Conservation (phyloP, 2,888 invertebrate species). For the Notodonta ziczac region DNA sequence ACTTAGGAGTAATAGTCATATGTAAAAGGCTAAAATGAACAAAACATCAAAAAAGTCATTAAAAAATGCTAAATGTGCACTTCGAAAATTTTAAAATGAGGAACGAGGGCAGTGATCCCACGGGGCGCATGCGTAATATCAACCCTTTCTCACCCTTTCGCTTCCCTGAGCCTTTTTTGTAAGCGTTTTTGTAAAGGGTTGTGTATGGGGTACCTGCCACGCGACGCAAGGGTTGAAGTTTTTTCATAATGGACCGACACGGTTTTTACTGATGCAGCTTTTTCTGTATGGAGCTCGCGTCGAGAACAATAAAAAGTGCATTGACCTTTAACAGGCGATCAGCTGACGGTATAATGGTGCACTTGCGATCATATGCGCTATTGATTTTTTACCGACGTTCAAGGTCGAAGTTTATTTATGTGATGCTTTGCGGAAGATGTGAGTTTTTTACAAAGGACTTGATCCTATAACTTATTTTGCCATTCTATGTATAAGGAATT, state of each 20-base stretch:
- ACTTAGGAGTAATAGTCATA: too few relatives aligned
- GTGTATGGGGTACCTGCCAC: slow-evolving; percentile 81
- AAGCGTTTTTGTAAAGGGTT: slow-evolving; percentile 82
- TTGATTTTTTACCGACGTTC: slow-evolving; percentile 72
- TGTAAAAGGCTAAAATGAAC: too few relatives aligned
- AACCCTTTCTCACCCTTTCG: slow-evolving; percentile 84
- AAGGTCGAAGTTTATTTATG: slow-evolving; percentile 58
- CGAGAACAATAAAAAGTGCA: slow-evolving; percentile 76
- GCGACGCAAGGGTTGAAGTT: slow-evolving; percentile 74
- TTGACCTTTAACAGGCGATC: slow-evolving; percentile 77
- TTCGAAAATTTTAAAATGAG: slow-evolving; percentile 71
- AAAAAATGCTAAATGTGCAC: slow-evolving; percentile 46
- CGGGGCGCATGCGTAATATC: slow-evolving; percentile 79
- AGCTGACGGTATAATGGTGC: slow-evolving; percentile 80
- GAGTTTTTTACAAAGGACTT: too few relatives aligned
- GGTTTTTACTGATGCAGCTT: slow-evolving; percentile 65
- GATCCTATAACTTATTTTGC: too few relatives aligned
- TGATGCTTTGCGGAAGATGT: neutral
- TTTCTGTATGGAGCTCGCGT: slow-evolving; percentile 61
- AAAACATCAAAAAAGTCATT: slow-evolving; percentile 31
- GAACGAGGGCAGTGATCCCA: slow-evolving; percentile 77
- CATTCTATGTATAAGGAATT: too few relatives aligned
- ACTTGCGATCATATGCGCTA: slow-evolving; percentile 70
- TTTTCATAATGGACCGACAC: slow-evolving; percentile 71
- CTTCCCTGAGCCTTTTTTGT: slow-evolving; percentile 78